Evolutionary conservation across 2,113 vertebrate species (phyloP), one percentile per base, ranked within the genome.

Genomic region (Leptobrachium ailaonicum): DNA sequence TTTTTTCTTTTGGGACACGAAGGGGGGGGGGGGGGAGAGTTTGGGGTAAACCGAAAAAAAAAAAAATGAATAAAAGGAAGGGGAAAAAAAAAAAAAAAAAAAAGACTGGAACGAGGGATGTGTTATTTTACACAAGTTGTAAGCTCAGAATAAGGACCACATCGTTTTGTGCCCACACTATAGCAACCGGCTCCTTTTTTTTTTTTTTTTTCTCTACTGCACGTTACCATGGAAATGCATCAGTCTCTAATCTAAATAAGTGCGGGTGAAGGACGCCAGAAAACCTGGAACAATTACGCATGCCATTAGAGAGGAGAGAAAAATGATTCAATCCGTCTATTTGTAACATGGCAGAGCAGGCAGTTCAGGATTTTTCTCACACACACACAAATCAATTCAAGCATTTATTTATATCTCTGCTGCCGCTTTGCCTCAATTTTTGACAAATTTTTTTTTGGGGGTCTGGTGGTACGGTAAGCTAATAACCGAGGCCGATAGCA

Each of bases 221-320:
- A 90, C 85, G 95, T 96, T 95, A 92, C 95, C 94, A 96, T 95
- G 95, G 95, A 92, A 93, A 96, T 91, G 91, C 91, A 95, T 95
- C 95, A 96, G 93, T 95, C 94, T 96, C 92, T 93, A 94, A 92
- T 92, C 93, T 94, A 94, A 94, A 94, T 94, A 94, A 94, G 92
- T 90, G 81, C 73, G 83, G 88, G 87, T 93, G 93, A 95, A 95
- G 94, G 93, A 94, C 86, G 90, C 88, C 88, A 90, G 90, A 83
- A 88, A 93, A 91, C 87, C 90, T 83, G 42, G 85, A 83, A 87
- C 90, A 87, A 92, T 93, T 94, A 94, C 84, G 87, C 90, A 91
- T 89, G 89, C 87, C 88, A 90, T 89, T 88, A 89, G 91, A 86
- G 82, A 86, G 83, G 77, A 80, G 83, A 83, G 83, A 85, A 76